Base-by-base conservation (phyloP, 2,888 invertebrate genomes). In the Ochropleura plecta region DNA sequence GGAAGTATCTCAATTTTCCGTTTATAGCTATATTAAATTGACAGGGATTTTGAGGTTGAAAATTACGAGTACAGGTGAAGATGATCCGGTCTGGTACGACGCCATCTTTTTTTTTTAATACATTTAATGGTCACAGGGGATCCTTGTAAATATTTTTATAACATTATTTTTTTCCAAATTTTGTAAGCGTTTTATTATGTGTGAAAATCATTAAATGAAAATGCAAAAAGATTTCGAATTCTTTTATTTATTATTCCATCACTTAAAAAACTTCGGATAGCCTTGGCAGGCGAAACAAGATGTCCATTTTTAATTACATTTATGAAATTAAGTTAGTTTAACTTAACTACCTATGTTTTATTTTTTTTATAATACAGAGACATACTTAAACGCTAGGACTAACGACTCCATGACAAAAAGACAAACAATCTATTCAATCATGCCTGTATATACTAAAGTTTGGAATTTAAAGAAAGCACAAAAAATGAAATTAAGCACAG, bases 221-320 rank as follows among this genome's bases (percentile, higher is more conserved):
- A 79, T 67, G 60, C 76, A 62, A 65, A 72, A 74, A 20, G 81
- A 87, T 88, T 88, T 89, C 73, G 79, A 84, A 83, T 85, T 86
- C 67, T 87, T 91, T 91, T 88, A 91, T 91, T 89, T 89, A 89
- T 88, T 82, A 84, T 89, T 90, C 82, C 86, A 90, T 90, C 86
- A 83, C 86, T 90, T 91, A 90, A 69, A 91, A 92, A 92, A 91
- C 81, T 88, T 85, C 74, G 65, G 83, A 79, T 78, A 73, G 77
- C 84, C 85, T 78, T 88, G 73, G 65, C 82, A 84, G 79, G 75
- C 75, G 71, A 86, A 86, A 82, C 81, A 81, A 75, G 73, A 81
- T 76, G 63, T 79, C 75, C 74, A 81, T 62, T 84, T 83, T 84
- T 78, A 83, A 79, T 78, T 74, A 67, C 30, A 30, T 30, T 2